A percentile compares a stretch with the other conserved stretches of the same genome.
Conservation (phyloP, 2,888 invertebrate species). For the Oscheius sp. region DNA sequence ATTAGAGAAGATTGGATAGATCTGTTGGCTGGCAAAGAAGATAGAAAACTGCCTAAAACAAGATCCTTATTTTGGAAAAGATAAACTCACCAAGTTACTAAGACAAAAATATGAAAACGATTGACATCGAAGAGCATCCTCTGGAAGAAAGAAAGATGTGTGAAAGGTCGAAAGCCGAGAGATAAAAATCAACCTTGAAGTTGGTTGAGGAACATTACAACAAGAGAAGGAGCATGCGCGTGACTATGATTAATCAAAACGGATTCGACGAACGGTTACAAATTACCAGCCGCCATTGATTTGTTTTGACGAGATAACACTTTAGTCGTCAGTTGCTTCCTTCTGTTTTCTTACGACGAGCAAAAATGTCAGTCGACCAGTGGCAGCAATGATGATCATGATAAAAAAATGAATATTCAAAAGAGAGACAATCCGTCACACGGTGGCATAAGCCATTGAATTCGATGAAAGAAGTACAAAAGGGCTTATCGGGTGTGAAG, state of each 20-base stretch:
- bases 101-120: conserved; percentile 66
- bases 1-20: conserved; percentile 68
- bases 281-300: conserved; percentile 13
- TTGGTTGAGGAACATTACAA: conserved; percentile 9
- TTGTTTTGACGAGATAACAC: conserved; percentile 12
- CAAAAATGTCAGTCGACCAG: too few relatives aligned
- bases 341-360: too few relatives aligned
- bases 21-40: conserved; percentile 66
- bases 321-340: not conserved
- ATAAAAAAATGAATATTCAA: conserved; percentile 1
- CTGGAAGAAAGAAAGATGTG: not conserved
- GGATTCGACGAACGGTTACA: not conserved
- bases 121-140: conserved; percentile 65
- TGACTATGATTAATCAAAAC: conserved; percentile 9
- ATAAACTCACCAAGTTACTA: conserved; percentile 68
- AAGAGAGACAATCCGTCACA: not conserved
- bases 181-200: conserved; percentile 15
- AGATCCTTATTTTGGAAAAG: too few relatives aligned
- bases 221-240: not conserved
- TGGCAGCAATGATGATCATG: not conserved
- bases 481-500: conserved; percentile 16
- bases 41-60: conserved; percentile 69
- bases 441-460: not conserved
- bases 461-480: not conserved
- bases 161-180: not conserved